A percentile compares a stretch with the other conserved stretches of the same genome.
Conservation (phyloP, 2,888 invertebrate species). For the Meloe dianella region DNA sequence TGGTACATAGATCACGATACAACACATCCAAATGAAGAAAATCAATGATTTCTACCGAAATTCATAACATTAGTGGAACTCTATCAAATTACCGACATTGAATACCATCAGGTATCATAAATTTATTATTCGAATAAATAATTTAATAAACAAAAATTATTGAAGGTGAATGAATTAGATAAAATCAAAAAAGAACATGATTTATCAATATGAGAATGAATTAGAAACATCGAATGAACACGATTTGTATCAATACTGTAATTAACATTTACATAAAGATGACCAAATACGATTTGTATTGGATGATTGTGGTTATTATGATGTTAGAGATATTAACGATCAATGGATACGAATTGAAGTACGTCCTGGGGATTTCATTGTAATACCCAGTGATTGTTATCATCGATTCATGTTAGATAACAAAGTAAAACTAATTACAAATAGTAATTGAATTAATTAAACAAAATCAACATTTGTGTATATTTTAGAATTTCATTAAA, state of each 20-base stretch:
- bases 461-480: constrained; percentile 16
- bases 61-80: constrained; percentile 71
- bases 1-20: constrained; percentile 78
- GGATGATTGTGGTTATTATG: constrained; percentile 91
- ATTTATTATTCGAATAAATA: background rate
- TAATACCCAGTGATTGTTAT: constrained; percentile 92
- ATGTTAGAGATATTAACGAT: constrained; percentile 81
- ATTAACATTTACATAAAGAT: constrained; percentile 91
- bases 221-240: constrained; percentile 79
- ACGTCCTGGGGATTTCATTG: constrained; percentile 80
- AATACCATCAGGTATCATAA: constrained; percentile 76
- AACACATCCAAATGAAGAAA: constrained; percentile 77
- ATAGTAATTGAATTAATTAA: constrained; percentile 1
- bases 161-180: constrained; percentile 65
- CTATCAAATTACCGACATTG: constrained; percentile 74
- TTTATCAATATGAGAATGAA: constrained; percentile 81
- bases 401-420: constrained; percentile 89
- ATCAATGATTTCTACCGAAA: constrained; percentile 76
- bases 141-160: constrained; percentile 13
- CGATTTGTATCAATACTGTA: constrained; percentile 82
- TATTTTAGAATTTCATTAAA: constrained; percentile 76
- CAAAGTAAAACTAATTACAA: constrained; percentile 61
- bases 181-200: constrained; percentile 73
- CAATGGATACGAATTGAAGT: constrained; percentile 90
- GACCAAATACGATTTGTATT: constrained; percentile 89